A percentile compares a stretch with the other conserved stretches of the same genome.
Conservation (phyloP, 2,888 invertebrate genomes). For the Mallateleia sp. region DNA sequence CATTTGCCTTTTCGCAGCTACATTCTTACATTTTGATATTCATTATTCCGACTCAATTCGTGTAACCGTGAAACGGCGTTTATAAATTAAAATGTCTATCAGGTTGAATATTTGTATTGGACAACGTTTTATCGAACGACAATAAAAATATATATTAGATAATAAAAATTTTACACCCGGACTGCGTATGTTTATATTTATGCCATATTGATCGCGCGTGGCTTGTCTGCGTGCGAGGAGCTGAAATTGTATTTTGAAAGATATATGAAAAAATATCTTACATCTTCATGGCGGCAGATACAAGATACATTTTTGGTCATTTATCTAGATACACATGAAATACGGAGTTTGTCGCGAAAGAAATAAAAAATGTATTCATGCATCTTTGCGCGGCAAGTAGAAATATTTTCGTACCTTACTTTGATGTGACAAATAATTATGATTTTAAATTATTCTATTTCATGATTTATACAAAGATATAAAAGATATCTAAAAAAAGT, state of each 20-base stretch:
- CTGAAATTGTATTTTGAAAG: slow-evolving; percentile 53
- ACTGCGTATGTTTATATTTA: too few relatives aligned
- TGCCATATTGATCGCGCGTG: slow-evolving; percentile 61
- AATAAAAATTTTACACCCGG: too few relatives aligned
- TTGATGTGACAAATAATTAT: slow-evolving; percentile 37
- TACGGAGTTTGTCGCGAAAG: slow-evolving; percentile 40
- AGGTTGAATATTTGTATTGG: too few relatives aligned
- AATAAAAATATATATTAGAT: too few relatives aligned
- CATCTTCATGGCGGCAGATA: slow-evolving; percentile 35
- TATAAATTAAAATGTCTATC: too few relatives aligned
- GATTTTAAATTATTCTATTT: background rate
- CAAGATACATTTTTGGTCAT: slow-evolving; percentile 63
- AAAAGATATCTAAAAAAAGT: too few relatives aligned
- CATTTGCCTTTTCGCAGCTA: too few relatives aligned
- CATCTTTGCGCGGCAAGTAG: slow-evolving; percentile 22
- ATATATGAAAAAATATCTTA: slow-evolving; percentile 57
- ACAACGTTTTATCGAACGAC: too few relatives aligned
- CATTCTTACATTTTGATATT: too few relatives aligned
- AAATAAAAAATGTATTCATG: slow-evolving; percentile 51
- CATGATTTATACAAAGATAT: background rate
- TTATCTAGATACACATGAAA: slow-evolving; percentile 67
- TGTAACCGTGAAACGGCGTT: too few relatives aligned
- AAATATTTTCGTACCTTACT: slow-evolving; percentile 20
- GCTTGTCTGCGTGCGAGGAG: slow-evolving; percentile 17
- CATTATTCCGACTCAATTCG: too few relatives aligned